Base-by-base conservation (phyloP, 2,113 vertebrate species). In the Calidris pugnax region DNA sequence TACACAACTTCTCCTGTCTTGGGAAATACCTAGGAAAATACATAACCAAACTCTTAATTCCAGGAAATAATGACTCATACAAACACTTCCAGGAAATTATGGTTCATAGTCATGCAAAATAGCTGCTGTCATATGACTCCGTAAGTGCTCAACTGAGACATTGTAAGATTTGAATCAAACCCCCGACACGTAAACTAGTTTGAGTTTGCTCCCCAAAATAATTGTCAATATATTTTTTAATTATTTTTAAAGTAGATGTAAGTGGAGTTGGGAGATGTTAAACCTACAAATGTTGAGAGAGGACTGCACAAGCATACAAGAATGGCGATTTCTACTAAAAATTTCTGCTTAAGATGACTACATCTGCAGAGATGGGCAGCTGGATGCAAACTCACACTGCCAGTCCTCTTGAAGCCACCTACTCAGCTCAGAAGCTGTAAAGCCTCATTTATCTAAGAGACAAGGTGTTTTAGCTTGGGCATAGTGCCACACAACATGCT, bases 291-390 rank as follows among this genome's bases (percentile, higher is more conserved):
- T 1, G 19, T 11, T 32, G 50, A 79, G n/a, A 50, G 37, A 37
- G 0, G 1, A 59, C 10, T 41, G 27, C 2, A 4, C 1, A 10
- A 63, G 39, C 59, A 41, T 4, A 37, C 1, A 6, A 63, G 21
- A 19, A 35, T 10, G 12, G 16, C n/a, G 18, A 68, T 56, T 74
- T n/a, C 37, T 78, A 11, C 48, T 48, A 48, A 22, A 48, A 22
- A 48, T 14, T 74, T n/a, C 43, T 78, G 11, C 48, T 48, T 12
- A 48, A 23, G 48, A 48, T 14, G 21, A 67, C 37, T 12, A 62
- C 12, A 22, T 17, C 47, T 14, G 22, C 12, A 26, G 2, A 55
- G 51, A 84, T 7, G 32, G 51, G 35, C 62, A 73, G 48, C 81
- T 57, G 74, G 68, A 76, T 4, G 10, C 75, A 80, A 74, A 63